phyloP scores from a whole-genome alignment of 2,888 invertebrate genomes.

The Lypha dubia region DNA sequence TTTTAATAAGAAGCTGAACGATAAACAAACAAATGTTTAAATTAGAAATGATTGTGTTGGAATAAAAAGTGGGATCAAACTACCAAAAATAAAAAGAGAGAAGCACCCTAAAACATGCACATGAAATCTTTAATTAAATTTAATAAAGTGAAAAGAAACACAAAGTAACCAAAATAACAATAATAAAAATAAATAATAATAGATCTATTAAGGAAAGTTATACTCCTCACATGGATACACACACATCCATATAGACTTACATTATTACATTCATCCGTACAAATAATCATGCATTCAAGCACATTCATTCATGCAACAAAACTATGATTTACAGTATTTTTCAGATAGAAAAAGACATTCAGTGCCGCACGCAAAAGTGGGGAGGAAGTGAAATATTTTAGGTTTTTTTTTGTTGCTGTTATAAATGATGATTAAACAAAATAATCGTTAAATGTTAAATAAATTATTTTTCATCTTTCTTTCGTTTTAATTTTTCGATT shows the following conservation, averaged over 20 bases:
- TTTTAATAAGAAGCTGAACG: conserved; percentile 42
- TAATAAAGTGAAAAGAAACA: conserved; percentile 65
- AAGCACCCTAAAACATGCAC: conserved; percentile 52
- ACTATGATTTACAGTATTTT: background rate
- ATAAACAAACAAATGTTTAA: conserved; percentile 59
- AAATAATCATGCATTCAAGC: conserved; percentile 4
- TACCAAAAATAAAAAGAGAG: too few relatives aligned
- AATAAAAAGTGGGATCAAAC: conserved; percentile 20
- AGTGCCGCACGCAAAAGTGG: background rate
- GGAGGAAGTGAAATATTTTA: conserved; percentile 34
- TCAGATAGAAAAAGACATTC: background rate
- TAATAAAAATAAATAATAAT: conserved; percentile 51
- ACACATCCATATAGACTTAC: background rate
- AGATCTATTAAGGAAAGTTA: conserved; percentile 47
- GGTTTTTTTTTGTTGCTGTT: too few relatives aligned
- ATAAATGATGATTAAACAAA: conserved; percentile 50
- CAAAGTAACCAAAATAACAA: conserved; percentile 35
- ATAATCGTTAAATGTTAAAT: conserved; percentile 55
- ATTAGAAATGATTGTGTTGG: conserved; percentile 65
- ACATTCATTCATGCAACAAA: conserved; percentile 20
- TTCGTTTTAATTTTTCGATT: conserved; percentile 27
- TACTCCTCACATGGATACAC: background rate
- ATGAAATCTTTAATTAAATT: conserved; percentile 70
- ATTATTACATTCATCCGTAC: background rate
- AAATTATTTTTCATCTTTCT: conserved; percentile 20